These are phyloP conservation scores for Chrysopa pallens DNA, from an alignment of 1,140 invertebrate genomes.

Conservation along the genomic window DNA sequence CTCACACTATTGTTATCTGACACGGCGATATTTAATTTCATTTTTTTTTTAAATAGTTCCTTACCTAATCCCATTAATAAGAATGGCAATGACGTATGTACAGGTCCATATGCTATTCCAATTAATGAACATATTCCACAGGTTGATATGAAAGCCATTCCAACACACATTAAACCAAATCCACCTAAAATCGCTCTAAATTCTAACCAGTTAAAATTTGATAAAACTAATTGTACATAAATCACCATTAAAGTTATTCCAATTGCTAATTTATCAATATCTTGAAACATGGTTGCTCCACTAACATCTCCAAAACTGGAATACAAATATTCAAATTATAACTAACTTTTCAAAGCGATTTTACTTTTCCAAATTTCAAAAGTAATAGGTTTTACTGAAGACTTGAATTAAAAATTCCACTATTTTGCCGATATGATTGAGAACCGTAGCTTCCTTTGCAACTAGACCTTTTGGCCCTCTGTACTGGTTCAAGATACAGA, in stretches of 20 bases:
- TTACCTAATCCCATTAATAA: constrained; percentile 50
- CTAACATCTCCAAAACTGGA: constrained; percentile 51
- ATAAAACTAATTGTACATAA: constrained; percentile 53
- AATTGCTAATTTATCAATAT: constrained; percentile 45
- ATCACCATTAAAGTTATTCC: constrained; percentile 53
- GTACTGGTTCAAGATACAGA: too few species aligned
- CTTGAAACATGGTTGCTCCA: constrained; percentile 45
- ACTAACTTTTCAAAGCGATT: too few species aligned
- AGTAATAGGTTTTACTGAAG: too few species aligned
- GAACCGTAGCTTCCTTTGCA: too few species aligned
- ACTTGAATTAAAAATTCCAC: too few species aligned
- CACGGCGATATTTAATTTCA: background rate
- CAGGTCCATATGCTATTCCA: constrained; percentile 58
- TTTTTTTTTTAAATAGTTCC: background rate
- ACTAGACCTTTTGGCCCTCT: too few species aligned
- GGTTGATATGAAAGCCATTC: constrained; percentile 54
- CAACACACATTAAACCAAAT: constrained; percentile 50
- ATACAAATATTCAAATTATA: constrained; percentile 6
- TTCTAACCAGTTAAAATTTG: constrained; percentile 58
- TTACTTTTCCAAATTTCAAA: too few species aligned
- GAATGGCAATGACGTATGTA: constrained; percentile 66
- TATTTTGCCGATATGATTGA: too few species aligned
- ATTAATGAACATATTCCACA: constrained; percentile 54
- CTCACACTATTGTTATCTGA: background rate
- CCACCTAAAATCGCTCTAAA: constrained; percentile 42